Percentiles rank a stretch among this genome's conserved stretches.
phyloP scores from a whole-genome alignment of 2,888 invertebrate genomes.

The Mellilla xanthometata region DNA sequence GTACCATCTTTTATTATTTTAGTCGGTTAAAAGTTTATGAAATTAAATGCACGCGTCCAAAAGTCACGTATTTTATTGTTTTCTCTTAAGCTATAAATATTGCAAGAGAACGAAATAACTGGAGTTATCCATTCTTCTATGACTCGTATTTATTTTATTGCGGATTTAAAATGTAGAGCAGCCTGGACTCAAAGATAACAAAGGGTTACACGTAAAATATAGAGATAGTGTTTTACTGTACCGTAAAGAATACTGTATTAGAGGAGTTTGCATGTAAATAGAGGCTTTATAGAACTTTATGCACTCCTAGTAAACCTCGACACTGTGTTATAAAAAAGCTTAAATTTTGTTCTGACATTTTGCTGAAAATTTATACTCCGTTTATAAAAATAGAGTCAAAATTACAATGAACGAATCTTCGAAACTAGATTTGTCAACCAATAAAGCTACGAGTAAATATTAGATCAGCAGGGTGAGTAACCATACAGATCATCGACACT shows the following conservation, averaged over 20 bases:
- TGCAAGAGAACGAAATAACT: conserved; percentile 19
- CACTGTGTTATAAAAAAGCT: too few relatives aligned
- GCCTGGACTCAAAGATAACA: conserved; percentile 24
- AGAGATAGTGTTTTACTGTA: conserved; percentile 23
- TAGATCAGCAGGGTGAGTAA: too few relatives aligned
- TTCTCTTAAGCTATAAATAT: conserved; percentile 12
- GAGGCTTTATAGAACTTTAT: conserved; percentile 3
- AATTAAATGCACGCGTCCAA: neutral
- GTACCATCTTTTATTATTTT: too few relatives aligned
- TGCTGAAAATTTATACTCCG: too few relatives aligned
- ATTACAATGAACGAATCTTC: too few relatives aligned
- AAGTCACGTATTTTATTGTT: neutral
- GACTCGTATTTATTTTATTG: conserved; percentile 27
- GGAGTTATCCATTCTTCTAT: conserved; percentile 20
- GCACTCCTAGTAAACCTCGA: neutral
- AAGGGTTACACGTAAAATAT: conserved; percentile 23
- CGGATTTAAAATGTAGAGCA: conserved; percentile 24
- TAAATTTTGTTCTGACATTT: too few relatives aligned
- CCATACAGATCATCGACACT: too few relatives aligned
- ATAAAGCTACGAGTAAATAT: too few relatives aligned
- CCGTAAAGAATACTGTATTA: conserved; percentile 23
- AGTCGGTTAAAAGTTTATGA: too few relatives aligned
- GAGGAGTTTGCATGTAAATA: conserved; percentile 23
- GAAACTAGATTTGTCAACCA: too few relatives aligned
- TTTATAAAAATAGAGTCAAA: too few relatives aligned